Base-by-base conservation (phyloP, 2,888 invertebrate species). In the Leptopilina syphax region DNA sequence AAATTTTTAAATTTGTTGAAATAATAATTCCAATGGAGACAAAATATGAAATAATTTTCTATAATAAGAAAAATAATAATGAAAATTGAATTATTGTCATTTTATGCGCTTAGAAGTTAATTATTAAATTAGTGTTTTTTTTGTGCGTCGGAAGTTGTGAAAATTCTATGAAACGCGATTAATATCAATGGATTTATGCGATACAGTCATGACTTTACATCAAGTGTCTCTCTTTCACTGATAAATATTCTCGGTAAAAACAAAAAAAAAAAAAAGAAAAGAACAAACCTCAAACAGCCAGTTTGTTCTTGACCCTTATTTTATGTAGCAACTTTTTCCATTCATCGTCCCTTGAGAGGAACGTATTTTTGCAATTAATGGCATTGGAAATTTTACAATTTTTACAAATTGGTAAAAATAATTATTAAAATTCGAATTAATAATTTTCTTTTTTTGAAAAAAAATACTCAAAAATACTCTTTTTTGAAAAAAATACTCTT, bases 281-380 rank as follows among this genome's bases (percentile, higher is more conserved):
- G 34, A 34, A 34, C 34, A 34, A 73, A 73, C 73, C 57, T 34
- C 34, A 73, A 73, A 73, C 9, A 34, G 57, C 57, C n/a, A 34
- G 34, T 73, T 73, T 73, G 73, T 73, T 73, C 73, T 73, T 73
- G 73, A 73, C 73, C 73, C 73, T 73, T 54, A 73, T 73, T 70
- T 70, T 65, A 10, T 65, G 27, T 41, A 65, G 12, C 70, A 70
- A 24, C 27, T 27, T 12, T 50, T 68, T 24, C 44, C 34, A 34
- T 47, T 68, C 47, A 10, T 68, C 50, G 41, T 63, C 63, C 63
- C 63, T 63, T 63, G 8, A 44, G 44, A 9, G 6, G 41, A 66
- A 41, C 41, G 44, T 41, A 44, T 27, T 66, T 50, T 12, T 50
- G 9, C 50, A 12, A 50, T 50, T 2, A 50, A 50, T 50, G 50